Conservation (phyloP, 92 coral and sea anemone genomes). For the Parazoanthus atlanticus region DNA sequence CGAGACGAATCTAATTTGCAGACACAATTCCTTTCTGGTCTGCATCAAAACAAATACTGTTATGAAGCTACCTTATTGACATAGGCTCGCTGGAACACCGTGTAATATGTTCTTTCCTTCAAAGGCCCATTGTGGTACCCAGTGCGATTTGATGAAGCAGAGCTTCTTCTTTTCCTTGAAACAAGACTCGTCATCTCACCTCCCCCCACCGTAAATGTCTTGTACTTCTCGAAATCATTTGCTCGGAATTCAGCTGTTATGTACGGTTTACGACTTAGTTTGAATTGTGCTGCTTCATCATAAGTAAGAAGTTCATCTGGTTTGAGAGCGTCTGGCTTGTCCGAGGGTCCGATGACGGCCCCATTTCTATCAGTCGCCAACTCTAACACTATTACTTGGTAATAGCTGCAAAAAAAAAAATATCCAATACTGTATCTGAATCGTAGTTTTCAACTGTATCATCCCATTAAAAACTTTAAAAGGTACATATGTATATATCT, state of each 20-base stretch:
- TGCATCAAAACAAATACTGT: not conserved
- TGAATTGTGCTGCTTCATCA: constrained; percentile 57
- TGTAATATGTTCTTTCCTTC: constrained; percentile 63
- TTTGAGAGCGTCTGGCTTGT: constrained; percentile 50
- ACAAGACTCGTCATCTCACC: constrained; percentile 18
- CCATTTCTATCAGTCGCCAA: constrained; percentile 48
- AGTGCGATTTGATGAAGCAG: constrained; percentile 25
- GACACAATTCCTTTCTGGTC: too few species aligned
- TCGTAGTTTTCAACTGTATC: not conserved
- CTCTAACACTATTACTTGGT: constrained; percentile 39
- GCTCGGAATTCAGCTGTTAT: constrained; percentile 74
- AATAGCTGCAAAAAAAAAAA: not conserved
- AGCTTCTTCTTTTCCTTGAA: constrained; percentile 32
- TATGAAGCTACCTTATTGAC: constrained; percentile 63
- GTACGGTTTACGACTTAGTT: constrained; percentile 65
- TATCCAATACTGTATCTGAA: not conserved
- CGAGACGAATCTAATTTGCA: too few species aligned
- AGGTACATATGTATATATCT: not conserved
- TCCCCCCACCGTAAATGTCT: constrained; percentile 65
- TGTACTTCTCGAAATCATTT: constrained; percentile 50
- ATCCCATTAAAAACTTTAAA: not conserved
- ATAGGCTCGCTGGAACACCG: constrained; percentile 80
- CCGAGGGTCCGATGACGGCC: constrained; percentile 41
- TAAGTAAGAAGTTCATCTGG: constrained; percentile 59
- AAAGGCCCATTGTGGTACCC: constrained; percentile 81